Base-by-base conservation (phyloP, 2,113 vertebrate genomes). In the Siniperca knerii region DNA sequence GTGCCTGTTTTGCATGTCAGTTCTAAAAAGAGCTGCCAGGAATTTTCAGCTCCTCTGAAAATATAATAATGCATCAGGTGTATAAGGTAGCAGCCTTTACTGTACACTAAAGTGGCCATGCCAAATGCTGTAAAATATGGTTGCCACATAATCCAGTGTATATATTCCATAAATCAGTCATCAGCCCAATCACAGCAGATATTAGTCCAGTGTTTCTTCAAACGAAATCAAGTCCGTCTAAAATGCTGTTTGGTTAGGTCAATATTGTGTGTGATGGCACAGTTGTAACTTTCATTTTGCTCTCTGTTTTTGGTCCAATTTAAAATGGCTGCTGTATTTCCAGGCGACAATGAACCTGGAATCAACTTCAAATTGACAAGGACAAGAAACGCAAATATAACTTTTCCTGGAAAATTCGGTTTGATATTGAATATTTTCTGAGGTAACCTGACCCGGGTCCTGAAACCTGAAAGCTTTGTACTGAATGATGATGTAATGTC, bases 401-500 rank as follows among this genome's bases (percentile, higher is more conserved):
- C 11, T 62, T 71, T 75, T 86, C 40, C n/a, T 67, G 29, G 50
- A 23, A 75, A 77, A 75, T 64, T 37, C 25, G 33, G 3, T 29
- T 68, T 57, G 44, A 86, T 78, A 58, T 54, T 8, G 7, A 64
- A 12, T n/a, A 58, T 78, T 72, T 65, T 55, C 29, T 21, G 7
- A 6, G 54, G 75, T 58, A 61, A 87, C 12, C 46, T n/a, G 48
- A 10, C 44, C 18, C 4, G 1, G 29, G 4, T 71, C 68, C 52
- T 60, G 58, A 79, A 65, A 68, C 66, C 40, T 79, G 52, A 46
- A 61, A 42, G 48, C 66, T 81, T 77, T 57, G 23, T 40, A 25
- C 54, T 72, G 75, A 79, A 61, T 33, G 62, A 76, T 91, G 90
- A 92, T 72, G 89, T 92, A 73, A 90, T 84, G 78, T 79, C 48